Conservation (phyloP, 2,888 invertebrate species). For the Carabus problematicus region DNA sequence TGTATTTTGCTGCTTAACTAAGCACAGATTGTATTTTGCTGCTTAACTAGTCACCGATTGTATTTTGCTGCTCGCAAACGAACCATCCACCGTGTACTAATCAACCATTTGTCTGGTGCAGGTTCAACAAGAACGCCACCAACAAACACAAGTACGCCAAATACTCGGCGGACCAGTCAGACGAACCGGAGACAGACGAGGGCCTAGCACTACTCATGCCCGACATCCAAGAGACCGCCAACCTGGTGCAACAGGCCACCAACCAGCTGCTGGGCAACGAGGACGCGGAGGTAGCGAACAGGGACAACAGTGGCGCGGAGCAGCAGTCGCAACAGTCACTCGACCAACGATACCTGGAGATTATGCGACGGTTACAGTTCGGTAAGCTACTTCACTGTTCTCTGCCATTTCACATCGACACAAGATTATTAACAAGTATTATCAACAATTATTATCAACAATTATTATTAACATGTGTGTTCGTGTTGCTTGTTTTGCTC, state of each 20-base stretch:
- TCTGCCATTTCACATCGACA: too few relatives aligned
- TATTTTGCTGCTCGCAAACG: too few relatives aligned
- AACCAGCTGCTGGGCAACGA: constrained; percentile 56
- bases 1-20: too few relatives aligned
- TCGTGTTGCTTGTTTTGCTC: not conserved
- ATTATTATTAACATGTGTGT: not conserved
- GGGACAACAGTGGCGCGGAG: constrained; percentile 58
- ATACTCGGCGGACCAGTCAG: constrained; percentile 56
- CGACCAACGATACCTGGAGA: constrained; percentile 81
- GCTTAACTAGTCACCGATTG: too few relatives aligned
- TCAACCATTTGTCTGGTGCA: constrained; percentile 3
- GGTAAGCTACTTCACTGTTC: constrained; percentile 69
- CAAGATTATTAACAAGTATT: too few relatives aligned
- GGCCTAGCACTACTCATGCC: constrained; percentile 88
- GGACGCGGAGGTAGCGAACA: constrained; percentile 50
- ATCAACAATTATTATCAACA: not conserved
- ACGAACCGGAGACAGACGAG: constrained; percentile 85
- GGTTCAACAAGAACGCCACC: constrained; percentile 39
- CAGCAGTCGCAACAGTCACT: constrained; percentile 64
- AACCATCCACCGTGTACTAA: too few relatives aligned
- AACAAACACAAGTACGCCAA: constrained; percentile 53
- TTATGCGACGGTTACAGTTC: constrained; percentile 90
- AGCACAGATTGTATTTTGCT: too few relatives aligned
- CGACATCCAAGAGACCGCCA: constrained; percentile 82
- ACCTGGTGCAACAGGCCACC: constrained; percentile 62